Evolutionary conservation across 1,140 invertebrate species (phyloP).

Genomic region (Lysiphlebus fabarum): DNA sequence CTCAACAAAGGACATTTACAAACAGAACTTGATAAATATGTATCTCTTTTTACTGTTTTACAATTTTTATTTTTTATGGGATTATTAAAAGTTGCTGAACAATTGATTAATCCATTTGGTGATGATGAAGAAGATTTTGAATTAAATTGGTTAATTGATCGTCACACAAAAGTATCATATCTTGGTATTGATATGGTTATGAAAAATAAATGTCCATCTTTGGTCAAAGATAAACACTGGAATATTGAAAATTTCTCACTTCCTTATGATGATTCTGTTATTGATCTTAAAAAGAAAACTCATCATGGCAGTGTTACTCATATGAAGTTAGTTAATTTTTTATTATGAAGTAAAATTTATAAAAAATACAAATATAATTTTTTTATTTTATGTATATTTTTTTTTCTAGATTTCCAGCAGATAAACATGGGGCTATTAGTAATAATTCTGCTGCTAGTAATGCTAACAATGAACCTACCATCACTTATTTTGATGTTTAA

Average conservation of each 20-base stretch:
- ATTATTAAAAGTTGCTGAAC: constrained; percentile 69
- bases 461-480: no score
- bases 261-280: constrained; percentile 65
- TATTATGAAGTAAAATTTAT: no score
- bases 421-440: no score
- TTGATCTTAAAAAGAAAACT: constrained; percentile 63
- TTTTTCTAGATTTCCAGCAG: no score
- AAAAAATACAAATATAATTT: no score
- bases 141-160: constrained; percentile 68
- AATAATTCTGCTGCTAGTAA: no score
- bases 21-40: constrained; percentile 64
- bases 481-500: no score
- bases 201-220: constrained; percentile 55
- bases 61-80: constrained; percentile 80
- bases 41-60: constrained; percentile 71
- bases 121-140: constrained; percentile 80
- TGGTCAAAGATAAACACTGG: constrained; percentile 65
- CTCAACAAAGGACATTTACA: constrained; percentile 47
- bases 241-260: constrained; percentile 58
- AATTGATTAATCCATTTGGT: constrained; percentile 72
- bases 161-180: constrained; percentile 66
- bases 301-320: constrained; percentile 65
- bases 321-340: constrained; percentile 57
- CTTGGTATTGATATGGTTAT: constrained; percentile 63
- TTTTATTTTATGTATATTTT: no score